Conservation (phyloP, 2,888 invertebrate species). For the Autographa gamma region DNA sequence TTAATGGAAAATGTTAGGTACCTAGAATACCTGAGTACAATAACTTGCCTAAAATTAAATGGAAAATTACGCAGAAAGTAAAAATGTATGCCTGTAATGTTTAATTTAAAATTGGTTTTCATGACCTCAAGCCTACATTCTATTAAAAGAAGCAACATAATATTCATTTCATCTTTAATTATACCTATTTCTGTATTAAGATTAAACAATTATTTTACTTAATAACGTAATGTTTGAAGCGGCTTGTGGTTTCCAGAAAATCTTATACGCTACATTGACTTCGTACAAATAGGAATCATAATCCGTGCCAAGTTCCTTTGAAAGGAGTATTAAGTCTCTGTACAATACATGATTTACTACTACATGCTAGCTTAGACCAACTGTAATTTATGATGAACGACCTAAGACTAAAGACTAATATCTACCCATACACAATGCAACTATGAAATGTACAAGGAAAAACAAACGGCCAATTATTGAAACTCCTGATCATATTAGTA, state of each 20-base stretch:
- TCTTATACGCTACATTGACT: background rate
- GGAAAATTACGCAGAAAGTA: background rate
- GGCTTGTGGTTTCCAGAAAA: background rate
- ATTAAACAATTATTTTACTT: background rate
- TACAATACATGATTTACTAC: background rate
- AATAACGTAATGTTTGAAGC: background rate
- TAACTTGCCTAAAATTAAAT: background rate
- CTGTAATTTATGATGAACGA: background rate
- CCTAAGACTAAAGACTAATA: background rate
- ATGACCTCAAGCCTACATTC: background rate
- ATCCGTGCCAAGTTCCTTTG: background rate
- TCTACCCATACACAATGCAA: background rate
- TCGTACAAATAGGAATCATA: background rate
- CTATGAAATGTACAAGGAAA: too few relatives aligned
- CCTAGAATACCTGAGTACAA: background rate
- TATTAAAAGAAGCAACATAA: background rate
- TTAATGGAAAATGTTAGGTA: background rate
- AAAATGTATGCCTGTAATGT: background rate
- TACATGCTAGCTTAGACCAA: background rate
- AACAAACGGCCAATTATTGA: too few relatives aligned
- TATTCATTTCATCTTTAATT: background rate
- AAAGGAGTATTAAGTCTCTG: slow-evolving; percentile 1
- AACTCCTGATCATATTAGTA: too few relatives aligned
- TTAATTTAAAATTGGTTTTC: background rate
- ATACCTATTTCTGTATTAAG: background rate